These are phyloP conservation scores for Pan troglodytes DNA, from an alignment of 2,113 vertebrate genomes.

Conservation along the genomic window DNA sequence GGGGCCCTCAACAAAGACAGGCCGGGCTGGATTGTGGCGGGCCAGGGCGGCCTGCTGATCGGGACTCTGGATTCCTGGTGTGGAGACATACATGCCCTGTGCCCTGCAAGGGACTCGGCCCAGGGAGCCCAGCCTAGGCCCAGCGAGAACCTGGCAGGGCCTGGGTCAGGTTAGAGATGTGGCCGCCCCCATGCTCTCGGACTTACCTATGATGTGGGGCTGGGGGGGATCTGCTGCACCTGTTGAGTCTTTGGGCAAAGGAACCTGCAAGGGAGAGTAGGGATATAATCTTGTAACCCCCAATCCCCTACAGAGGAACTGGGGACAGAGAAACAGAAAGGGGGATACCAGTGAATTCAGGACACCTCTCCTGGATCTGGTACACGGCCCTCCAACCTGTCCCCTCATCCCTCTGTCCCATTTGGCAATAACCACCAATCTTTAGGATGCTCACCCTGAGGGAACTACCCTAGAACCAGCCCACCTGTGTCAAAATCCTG, in stretches of 20 bases:
- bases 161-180: background rate
- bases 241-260: constrained; percentile 7
- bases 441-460: background rate
- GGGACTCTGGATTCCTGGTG: constrained; percentile 90
- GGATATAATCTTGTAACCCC: background rate
- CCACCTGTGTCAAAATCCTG: background rate
- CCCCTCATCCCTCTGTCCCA: background rate
- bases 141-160: background rate
- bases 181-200: rapidly evolving
- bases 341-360: background rate
- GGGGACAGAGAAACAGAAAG: background rate
- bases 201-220: constrained; percentile 72
- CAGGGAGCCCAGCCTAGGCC: background rate
- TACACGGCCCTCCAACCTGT: background rate
- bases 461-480: background rate
- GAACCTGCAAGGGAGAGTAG: constrained; percentile 43
- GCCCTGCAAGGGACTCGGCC: background rate
- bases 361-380: background rate
- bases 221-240: background rate
- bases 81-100: background rate
- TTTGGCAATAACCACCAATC: background rate
- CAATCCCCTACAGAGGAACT: background rate
- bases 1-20: constrained; percentile 93
- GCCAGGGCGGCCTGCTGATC: constrained; percentile 88
- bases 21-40: constrained; percentile 82